Percentiles rank a stretch among this genome's conserved stretches.
Conservation (phyloP, 1,140 invertebrate genomes). For the Whitmania pigra region DNA sequence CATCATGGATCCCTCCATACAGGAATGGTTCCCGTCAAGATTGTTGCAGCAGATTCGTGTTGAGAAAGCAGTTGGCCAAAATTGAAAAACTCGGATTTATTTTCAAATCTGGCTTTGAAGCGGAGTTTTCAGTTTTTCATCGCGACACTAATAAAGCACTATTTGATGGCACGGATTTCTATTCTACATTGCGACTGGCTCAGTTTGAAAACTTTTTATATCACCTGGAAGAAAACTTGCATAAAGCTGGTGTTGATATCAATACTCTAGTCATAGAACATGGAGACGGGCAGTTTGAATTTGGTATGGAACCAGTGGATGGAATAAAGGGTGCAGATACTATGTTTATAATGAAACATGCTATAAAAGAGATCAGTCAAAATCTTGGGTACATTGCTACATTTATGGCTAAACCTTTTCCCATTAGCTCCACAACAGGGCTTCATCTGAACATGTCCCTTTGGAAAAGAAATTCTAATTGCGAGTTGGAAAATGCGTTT, state of each 20-base stretch:
- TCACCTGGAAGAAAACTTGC: slow-evolving; percentile 14
- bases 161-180: background rate
- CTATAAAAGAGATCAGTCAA: slow-evolving; percentile 23
- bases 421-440: background rate
- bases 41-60: slow-evolving; percentile 17
- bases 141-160: background rate
- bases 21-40: background rate
- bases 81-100: slow-evolving; percentile 15
- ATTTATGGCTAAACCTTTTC: slow-evolving; percentile 26
- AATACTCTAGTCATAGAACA: slow-evolving; percentile 15
- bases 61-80: slow-evolving; percentile 14
- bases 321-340: slow-evolving; percentile 21
- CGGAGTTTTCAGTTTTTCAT: slow-evolving; percentile 20
- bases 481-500: slow-evolving; percentile 22
- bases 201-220: slow-evolving; percentile 13
- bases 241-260: slow-evolving; percentile 19
- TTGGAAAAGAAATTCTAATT: slow-evolving; percentile 14
- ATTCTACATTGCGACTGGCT: background rate
- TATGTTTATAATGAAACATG: slow-evolving; percentile 22
- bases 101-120: slow-evolving; percentile 22
- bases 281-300: slow-evolving; percentile 22
- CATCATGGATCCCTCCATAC: slow-evolving; percentile 1
- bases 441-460: slow-evolving; percentile 26
- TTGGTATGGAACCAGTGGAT: slow-evolving; percentile 13
- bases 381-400: slow-evolving; percentile 14